These are phyloP conservation scores for Telmatherina bonti DNA, from an alignment of 2,797 vertebrate genomes.

Conservation along the genomic window DNA sequence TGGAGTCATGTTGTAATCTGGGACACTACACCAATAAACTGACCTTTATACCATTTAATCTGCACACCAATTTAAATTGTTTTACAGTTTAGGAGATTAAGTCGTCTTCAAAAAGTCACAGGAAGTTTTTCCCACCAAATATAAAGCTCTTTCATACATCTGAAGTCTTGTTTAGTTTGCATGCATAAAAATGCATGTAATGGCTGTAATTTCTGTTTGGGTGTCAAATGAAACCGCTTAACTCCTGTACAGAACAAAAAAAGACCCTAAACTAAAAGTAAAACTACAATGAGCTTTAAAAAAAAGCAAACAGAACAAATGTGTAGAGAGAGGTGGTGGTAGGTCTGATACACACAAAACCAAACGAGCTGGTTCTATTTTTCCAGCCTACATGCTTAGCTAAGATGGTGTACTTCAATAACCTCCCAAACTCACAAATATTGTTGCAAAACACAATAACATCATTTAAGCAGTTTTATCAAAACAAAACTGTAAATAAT, in stretches of 20 bases:
- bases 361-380: background rate
- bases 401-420: background rate
- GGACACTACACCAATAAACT: background rate
- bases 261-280: too few species aligned
- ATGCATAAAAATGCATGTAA: too few species aligned
- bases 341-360: too few species aligned
- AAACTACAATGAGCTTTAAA: too few species aligned
- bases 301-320: too few species aligned
- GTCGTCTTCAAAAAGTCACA: too few species aligned
- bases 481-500: background rate
- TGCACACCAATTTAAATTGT: background rate
- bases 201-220: too few species aligned
- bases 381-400: background rate
- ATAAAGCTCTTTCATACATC: background rate
- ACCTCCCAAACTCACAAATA: too few species aligned
- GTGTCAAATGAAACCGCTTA: too few species aligned
- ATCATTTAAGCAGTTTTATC: background rate
- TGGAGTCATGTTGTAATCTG: conserved; percentile 1
- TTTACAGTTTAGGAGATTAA: background rate
- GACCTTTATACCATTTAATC: background rate
- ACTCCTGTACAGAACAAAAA: too few species aligned
- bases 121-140: background rate
- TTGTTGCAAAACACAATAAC: background rate
- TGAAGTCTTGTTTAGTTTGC: background rate
- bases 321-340: too few species aligned